Base-by-base conservation (phyloP, 2,113 vertebrate species). In the Machaerirhynchus nigripectus region DNA sequence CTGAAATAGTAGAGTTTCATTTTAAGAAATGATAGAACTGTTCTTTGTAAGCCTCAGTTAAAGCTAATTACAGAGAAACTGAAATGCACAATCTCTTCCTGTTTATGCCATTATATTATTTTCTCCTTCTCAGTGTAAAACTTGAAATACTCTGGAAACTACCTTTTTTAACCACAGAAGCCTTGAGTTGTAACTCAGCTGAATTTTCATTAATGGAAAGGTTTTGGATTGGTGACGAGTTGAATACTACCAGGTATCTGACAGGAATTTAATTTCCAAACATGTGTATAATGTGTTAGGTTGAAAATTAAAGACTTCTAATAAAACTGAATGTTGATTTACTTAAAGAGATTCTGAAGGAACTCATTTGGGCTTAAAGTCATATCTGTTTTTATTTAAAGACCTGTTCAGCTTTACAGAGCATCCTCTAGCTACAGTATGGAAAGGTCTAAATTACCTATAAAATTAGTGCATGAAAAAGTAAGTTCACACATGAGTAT, bases 11-110 rank as follows among this genome's bases (percentile, higher is more conserved):
- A 60, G 2, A 23, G 4, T 57, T 87, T 69, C 11, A 37, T 57
- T 81, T 50, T 35, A 53, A 24, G 63, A 49, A 65, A 50, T 50
- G 1, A 15, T 15, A 37, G 27, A 68, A 35, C 3, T 0, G 0
- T 35, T 61, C 9, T 49, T 77, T 69, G 46, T 84, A 64, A 81
- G 2, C 3, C 6, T 84, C 4, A 26, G 19, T 61, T 53, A 77
- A 74, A 84, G 63, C 30, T 65, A 76, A 30, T 37, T n/a, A 74
- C 28, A 69, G 9, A 39, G 21, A 86, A 65, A 64, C 1, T 35
- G 14, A 83, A 86, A 27, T 11, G 15, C 8, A 73, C 7, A 39
- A 15, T 49, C 2, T 17, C 56, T 88, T 64, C 7, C 4, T 74
- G 20, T 61, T 88, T 81, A 35, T 76, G 19, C 6, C 3, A 5